Evolutionary conservation across 2,888 invertebrate species (phyloP), one percentile per base, ranked within the genome.

Genomic region (Copidosoma aretas): DNA sequence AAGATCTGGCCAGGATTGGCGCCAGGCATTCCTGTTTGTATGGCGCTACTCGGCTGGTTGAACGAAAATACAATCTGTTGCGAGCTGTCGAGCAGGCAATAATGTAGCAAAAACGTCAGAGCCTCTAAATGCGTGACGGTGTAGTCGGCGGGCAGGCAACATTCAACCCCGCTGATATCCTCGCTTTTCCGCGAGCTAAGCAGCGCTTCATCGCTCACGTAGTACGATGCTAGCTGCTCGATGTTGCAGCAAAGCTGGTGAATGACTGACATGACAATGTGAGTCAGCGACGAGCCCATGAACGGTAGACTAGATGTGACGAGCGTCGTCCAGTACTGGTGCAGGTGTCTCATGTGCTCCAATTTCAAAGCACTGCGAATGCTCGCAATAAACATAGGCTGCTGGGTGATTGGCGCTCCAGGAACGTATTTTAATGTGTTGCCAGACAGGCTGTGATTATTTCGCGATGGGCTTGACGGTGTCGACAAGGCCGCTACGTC

Each of bases 311-410:
- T 90, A 25, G 91, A 90, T 1, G 93, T 92, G 12, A 94, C 89
- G 82, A 94, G 87, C 71, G 91, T 89, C 43, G 94, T 88, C 94
- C 94, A 95, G 77, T 92, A 91, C 73, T 91, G 90, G 81, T 95
- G 95, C 73, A 93, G 82, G 77, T 91, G 90, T 58, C 90, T 87
- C 84, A 91, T 86, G 70, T 90, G 89, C 68, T 89, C 88, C 77
- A 88, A 84, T 77, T 92, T 90, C 65, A 94, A 84, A 5, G 94
- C 93, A 77, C 90, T 91, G 75, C 93, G 85, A 60, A 94, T 88
- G 39, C 93, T 91, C 22, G 92, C 89, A 41, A 94, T 84, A 80
- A 95, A 94, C 88, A 94, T 92, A 39, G 92, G 90, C 81, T 95
- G 93, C 79, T 93, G 92, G 49, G 90, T 90, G 70, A 92, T 90